Base-by-base conservation (phyloP, 2,113 vertebrate genomes). In the Grammomys surdaster region DNA sequence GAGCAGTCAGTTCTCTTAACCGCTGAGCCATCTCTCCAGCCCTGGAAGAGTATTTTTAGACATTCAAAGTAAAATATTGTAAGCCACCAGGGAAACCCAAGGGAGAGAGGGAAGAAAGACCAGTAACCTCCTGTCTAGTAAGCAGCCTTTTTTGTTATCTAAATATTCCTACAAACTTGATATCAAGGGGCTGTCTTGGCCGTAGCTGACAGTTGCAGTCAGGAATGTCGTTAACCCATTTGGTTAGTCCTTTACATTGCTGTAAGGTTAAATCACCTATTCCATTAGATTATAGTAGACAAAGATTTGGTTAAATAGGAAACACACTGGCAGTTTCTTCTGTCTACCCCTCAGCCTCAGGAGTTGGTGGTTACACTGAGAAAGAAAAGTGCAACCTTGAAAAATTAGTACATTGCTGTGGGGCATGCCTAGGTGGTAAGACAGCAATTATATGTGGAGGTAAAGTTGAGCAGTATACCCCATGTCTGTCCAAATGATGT, bases 31-130 rank as follows among this genome's bases (percentile, higher is more conserved):
- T 40, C 40, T 40, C 40, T 40, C 40, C 40, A 40, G 40, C 40
- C 40, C 97, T 95, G 43, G 43, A 92, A 96, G 40, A 58, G 33
- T 96, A 97, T 96, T 96, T 88, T 51, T 70, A 87, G 93, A 78
- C 94, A 67, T 94, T 93, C 77, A 97, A 89, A 96, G 92, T 92
- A 95, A 98, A 98, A 91, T 95, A 96, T 95, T 97, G 69, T 17
- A 4, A 96, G 95, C 91, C n/a, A 95, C 78, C 69, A 85, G 86
- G 91, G 95, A 93, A 97, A 91, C 94, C 89, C 58, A 93, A 89
- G 87, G 91, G 81, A 81, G 78, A 28, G 63, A 19, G 26, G 86
- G 70, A 80, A 93, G 51, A 72, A 93, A 90, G 60, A 97, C 87
- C 92, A 54, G 43, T 91, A 92, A 89, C 75, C 4, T 65, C 60